Evolutionary conservation across 2,797 vertebrate genomes (phyloP).

Genomic region (Pantherophis vulpinus): DNA sequence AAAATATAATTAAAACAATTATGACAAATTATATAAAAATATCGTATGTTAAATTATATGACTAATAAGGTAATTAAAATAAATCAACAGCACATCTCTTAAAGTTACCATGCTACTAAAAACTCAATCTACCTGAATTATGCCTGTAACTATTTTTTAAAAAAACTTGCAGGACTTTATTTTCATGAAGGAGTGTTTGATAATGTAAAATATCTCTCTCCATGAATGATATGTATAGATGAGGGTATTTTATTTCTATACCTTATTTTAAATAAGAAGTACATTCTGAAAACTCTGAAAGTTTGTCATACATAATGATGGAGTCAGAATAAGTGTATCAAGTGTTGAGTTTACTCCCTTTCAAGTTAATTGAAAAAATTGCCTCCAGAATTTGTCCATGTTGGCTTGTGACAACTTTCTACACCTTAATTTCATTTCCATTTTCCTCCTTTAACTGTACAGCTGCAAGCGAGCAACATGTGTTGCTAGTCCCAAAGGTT

Average conservation of each 20-base stretch:
- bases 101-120: background rate
- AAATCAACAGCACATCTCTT: background rate
- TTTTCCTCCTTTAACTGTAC: background rate
- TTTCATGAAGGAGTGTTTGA: background rate
- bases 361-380: background rate
- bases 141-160: background rate
- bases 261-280: background rate
- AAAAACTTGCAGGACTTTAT: background rate
- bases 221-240: background rate
- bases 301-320: background rate
- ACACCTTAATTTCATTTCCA: background rate
- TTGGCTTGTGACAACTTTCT: background rate
- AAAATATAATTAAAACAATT: background rate
- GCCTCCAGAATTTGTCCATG: slow-evolving; percentile 4
- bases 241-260: background rate
- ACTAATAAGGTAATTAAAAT: background rate
- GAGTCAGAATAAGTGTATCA: background rate
- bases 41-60: background rate
- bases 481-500: background rate
- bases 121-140: background rate
- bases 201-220: background rate
- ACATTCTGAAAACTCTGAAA: background rate
- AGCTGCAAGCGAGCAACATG: background rate
- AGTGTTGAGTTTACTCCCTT: background rate
- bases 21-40: background rate